Evolutionary conservation across 2,113 vertebrate genomes (phyloP).

Genomic region (Polyodon spathula): DNA sequence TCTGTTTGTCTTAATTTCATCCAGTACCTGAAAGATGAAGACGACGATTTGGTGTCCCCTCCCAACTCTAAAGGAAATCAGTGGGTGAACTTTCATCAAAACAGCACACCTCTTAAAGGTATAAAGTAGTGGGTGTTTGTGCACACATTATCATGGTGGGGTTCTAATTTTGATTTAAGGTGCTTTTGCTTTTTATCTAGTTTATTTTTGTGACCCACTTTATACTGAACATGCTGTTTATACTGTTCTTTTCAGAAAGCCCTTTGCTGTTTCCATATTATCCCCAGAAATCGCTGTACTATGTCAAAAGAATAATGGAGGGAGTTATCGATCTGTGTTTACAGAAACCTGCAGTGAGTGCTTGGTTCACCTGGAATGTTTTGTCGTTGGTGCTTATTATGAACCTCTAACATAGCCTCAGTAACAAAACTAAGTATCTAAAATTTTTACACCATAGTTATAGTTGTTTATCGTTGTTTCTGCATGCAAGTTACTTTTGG

Average conservation of each 20-base stretch:
- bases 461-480: too few species aligned
- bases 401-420: too few species aligned
- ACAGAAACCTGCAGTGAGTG: constrained; percentile 86
- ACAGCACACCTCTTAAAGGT: constrained; percentile 82
- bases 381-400: neutral
- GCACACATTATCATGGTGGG: too few species aligned
- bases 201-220: neutral
- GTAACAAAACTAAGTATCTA: too few species aligned
- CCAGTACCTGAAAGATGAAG: constrained; percentile 96
- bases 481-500: too few species aligned
- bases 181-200: neutral
- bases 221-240: neutral
- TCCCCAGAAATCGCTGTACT: constrained; percentile 89
- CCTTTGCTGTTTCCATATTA: constrained; percentile 88
- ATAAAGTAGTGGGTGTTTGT: constrained; percentile 9
- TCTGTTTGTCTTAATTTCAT: neutral
- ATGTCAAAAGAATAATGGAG: constrained; percentile 91
- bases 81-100: constrained; percentile 87
- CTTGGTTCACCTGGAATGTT: neutral
- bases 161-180: too few species aligned
- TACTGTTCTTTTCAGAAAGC: constrained; percentile 62
- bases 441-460: too few species aligned
- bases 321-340: constrained; percentile 79
- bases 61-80: constrained; percentile 90
- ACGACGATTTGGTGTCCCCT: constrained; percentile 88